Base-by-base conservation (phyloP, 2,888 invertebrate genomes). In the Coenonympha arcania region DNA sequence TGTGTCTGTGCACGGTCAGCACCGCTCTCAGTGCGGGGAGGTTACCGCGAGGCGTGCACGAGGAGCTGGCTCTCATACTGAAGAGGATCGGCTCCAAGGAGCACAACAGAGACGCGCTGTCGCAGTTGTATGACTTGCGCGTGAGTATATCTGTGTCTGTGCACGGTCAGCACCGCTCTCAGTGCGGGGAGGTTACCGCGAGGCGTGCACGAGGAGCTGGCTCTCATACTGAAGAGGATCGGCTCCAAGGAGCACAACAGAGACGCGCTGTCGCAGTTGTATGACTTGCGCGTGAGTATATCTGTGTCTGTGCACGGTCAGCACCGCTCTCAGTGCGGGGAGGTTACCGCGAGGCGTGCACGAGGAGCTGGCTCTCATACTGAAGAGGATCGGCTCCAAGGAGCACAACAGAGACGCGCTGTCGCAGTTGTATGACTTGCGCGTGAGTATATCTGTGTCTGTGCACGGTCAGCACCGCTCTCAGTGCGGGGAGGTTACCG, bases 51-150 rank as follows among this genome's bases (percentile, higher is more conserved):
- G 90, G 90, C 13, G 91, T 92, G n/a, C 95, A 96, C 68, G 95
- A 95, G 58, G 92, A 93, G 61, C 82, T 98, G 52, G 93, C 95
- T 0, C 93, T 93, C 66, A 97, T 97, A 65, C 93, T 97, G 63
- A 94, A 94, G 76, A 91, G 96, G 64, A 96, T 97, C 66, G 96
- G 96, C 28, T 92, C 91, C 37, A 95, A 95, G 77, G 94, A 95
- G 57, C 94, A 94, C 55, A 94, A 94, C 2, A 89, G 89, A 60
- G 90, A 95, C 76, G 97, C 96, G 28, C 81, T 98, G 50, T 88
- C 89, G 53, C 90, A 93, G 65, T 79, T 96, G 11, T 95, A 94
- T 60, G 94, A 95, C 63, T 91, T 95, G 66, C 89, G 79, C 67
- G 85, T 84, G 28, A 87, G 75, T 50, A 13, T 15, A 4, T 31